Percentiles rank a stretch among this genome's conserved stretches.
Conservation (phyloP, 2,113 vertebrate species). For the Hippocampus abdominalis region DNA sequence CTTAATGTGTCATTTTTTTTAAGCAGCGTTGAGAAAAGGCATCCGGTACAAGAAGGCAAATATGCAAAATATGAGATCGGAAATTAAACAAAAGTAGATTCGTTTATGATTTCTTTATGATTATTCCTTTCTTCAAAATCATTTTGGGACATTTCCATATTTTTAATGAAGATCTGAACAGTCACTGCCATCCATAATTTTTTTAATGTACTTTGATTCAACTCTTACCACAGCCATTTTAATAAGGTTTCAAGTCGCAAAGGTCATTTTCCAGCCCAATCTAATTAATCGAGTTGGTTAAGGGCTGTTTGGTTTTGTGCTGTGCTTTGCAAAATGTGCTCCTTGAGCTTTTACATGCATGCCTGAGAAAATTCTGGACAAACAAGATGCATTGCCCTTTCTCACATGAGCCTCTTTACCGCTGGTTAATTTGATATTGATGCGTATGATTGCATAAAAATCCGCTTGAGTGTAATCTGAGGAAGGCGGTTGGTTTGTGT, state of each 20-base stretch:
- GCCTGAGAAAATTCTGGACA: conserved; percentile 28
- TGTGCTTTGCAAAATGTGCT: conserved; percentile 40
- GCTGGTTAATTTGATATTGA: not conserved
- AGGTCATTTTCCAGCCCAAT: conserved; percentile 61
- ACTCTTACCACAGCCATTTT: conserved; percentile 36
- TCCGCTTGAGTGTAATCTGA: not conserved
- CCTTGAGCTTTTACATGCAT: conserved; percentile 28
- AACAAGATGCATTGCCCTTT: conserved; percentile 43
- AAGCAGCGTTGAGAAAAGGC: not conserved
- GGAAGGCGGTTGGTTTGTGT: not conserved
- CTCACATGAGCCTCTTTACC: not conserved
- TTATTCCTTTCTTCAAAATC: not conserved
- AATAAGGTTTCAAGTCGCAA: conserved; percentile 49
- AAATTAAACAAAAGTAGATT: not conserved
- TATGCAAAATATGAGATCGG: not conserved
- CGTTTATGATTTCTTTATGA: not conserved
- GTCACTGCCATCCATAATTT: not conserved
- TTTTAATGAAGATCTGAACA: conserved; percentile 4
- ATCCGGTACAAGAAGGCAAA: not conserved
- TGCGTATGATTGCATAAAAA: not conserved
- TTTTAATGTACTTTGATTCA: not conserved
- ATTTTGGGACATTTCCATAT: not conserved
- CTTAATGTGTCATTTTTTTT: not conserved
- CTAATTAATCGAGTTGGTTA: conserved; percentile 63
- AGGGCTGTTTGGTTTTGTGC: conserved; percentile 32